Conservation (phyloP, 2,888 invertebrate genomes). For the Minunthozetes semirufus region DNA sequence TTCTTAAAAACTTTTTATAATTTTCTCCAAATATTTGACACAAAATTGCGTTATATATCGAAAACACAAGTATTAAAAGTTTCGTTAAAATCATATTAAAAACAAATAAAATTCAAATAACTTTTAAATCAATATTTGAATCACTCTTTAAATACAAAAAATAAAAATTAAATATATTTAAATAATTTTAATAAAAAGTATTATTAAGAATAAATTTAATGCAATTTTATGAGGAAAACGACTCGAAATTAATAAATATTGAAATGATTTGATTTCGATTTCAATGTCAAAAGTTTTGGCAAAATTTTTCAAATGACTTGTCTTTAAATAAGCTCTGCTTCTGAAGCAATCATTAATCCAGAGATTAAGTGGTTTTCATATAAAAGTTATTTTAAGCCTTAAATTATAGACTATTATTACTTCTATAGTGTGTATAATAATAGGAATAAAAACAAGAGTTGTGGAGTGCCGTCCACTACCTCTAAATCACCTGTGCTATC, state of each 20-base stretch:
- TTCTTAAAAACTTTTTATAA: not conserved
- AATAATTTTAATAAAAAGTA: too few species aligned
- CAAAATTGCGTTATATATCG: not conserved
- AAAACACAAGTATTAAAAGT: not conserved
- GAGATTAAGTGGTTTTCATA: too few species aligned
- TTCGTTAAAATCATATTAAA: too few species aligned
- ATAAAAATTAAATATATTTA: too few species aligned
- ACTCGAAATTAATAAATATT: too few species aligned
- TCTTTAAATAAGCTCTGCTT: not conserved
- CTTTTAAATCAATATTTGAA: not conserved
- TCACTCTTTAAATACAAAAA: too few species aligned
- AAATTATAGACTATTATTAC: not conserved
- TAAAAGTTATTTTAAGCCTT: too few species aligned
- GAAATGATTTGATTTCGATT: not conserved
- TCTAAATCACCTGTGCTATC: not conserved
- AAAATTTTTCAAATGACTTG: not conserved
- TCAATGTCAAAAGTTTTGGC: not conserved
- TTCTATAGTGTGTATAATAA: not conserved
- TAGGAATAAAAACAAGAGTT: not conserved
- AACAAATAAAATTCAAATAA: not conserved
- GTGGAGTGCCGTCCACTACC: not conserved
- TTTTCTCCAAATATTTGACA: not conserved
- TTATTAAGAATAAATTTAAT: too few species aligned
- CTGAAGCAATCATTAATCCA: too few species aligned
- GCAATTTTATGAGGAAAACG: too few species aligned